Evolutionary conservation across 2,797 vertebrate species (phyloP).

Genomic region (Betta splendens): DNA sequence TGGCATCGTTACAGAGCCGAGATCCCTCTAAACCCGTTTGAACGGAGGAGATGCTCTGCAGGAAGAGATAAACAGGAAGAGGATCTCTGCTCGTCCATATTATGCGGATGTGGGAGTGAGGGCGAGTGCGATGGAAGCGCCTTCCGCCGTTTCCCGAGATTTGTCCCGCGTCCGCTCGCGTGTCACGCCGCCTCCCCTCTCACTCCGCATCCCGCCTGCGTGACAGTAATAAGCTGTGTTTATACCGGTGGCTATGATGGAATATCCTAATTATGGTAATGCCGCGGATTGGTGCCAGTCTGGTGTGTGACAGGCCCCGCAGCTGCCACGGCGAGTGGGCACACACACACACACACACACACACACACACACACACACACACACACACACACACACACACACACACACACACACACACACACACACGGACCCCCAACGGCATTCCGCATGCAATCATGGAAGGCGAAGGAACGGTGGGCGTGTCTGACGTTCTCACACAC

Average conservation of each 20-base stretch:
- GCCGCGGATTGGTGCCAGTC: conserved; percentile 65
- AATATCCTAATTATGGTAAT: conserved; percentile 75
- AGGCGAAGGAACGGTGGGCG: conserved; percentile 2
- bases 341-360: conserved; percentile 3
- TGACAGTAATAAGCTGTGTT: conserved; percentile 78
- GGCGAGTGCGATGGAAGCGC: conserved; percentile 4
- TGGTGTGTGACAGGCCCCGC: conserved; percentile 57
- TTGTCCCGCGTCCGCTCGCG: conserved; percentile 12
- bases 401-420: conserved; percentile 5
- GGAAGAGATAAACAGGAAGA: not conserved
- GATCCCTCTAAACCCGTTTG: conserved; percentile 18
- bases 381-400: not conserved
- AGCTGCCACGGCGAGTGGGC: conserved; percentile 50
- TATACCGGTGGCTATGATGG: conserved; percentile 68
- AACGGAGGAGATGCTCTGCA: conserved; percentile 3
- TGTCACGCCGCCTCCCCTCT: conserved; percentile 37
- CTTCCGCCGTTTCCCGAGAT: conserved; percentile 2
- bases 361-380: conserved; percentile 7
- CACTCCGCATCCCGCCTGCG: conserved; percentile 35
- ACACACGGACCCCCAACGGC: not conserved
- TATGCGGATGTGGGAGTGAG: conserved; percentile 6
- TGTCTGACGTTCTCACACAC: conserved; percentile 65
- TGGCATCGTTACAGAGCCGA: conserved; percentile 28
- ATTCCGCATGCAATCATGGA: conserved; percentile 6
- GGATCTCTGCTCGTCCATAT: not conserved